Evolutionary conservation across 2,113 vertebrate species (phyloP).

Genomic region (Symphodus melops): DNA sequence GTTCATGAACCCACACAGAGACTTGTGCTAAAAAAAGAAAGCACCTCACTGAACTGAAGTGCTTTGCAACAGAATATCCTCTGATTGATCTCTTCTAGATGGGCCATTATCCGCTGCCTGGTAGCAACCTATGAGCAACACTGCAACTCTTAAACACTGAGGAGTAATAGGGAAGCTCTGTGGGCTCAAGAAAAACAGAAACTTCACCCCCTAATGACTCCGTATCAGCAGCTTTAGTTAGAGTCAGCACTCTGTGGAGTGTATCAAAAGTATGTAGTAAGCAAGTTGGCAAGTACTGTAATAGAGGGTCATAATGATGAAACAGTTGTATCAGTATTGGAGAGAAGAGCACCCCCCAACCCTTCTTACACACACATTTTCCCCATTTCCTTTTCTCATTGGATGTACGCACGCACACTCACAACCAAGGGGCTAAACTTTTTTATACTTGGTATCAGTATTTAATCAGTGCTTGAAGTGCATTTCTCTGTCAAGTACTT

Average conservation of each 20-base stretch:
- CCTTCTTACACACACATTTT: constrained; percentile 21
- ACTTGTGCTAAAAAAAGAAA: constrained; percentile 61
- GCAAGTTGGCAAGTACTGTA: constrained; percentile 83
- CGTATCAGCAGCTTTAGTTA: constrained; percentile 79
- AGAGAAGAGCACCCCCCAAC: constrained; percentile 60
- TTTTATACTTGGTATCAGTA: constrained; percentile 80
- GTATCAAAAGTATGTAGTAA: constrained; percentile 83
- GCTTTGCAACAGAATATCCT: constrained; percentile 53
- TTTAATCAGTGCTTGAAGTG: constrained; percentile 86
- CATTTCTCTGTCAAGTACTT: constrained; percentile 84
- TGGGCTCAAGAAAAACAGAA: constrained; percentile 77
- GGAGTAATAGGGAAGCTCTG: constrained; percentile 74
- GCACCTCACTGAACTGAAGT: constrained; percentile 32
- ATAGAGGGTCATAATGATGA: constrained; percentile 84
- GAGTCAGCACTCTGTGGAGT: constrained; percentile 80
- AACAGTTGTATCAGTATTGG: constrained; percentile 81
- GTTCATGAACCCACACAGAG: constrained; percentile 36
- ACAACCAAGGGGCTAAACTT: constrained; percentile 76
- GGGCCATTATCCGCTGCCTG: constrained; percentile 70
- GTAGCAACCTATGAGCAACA: constrained; percentile 57
- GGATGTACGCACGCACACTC: constrained; percentile 41
- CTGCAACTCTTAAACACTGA: constrained; percentile 70
- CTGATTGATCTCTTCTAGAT: constrained; percentile 65
- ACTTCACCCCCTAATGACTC: constrained; percentile 82
- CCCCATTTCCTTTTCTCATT: constrained; percentile 59